Evolutionary conservation across 2,113 vertebrate species (phyloP), one percentile per base, ranked within the genome.

Genomic region (Coturnix japonica): DNA sequence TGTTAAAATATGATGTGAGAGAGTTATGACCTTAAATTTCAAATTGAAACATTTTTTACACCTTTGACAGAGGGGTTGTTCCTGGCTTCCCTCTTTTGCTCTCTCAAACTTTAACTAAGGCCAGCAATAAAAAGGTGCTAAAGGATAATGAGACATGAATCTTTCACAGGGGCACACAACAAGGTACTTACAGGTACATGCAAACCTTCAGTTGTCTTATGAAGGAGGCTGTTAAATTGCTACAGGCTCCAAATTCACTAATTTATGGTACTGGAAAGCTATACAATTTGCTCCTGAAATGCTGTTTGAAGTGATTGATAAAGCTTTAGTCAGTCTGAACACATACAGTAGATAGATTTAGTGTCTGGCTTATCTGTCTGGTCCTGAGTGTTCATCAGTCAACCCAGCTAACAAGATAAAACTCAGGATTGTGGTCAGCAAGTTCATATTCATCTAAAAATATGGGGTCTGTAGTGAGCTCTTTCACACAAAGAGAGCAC

Each of bases 281-380:
- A 81, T 93, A 92, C 56, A 89, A 37, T 81, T 91, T 41, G 76
- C 53, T 83, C 82, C 91, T 80, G 59, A 86, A 97, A 91, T 76
- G 91, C 26, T 90, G 69, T 91, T 96, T 92, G 70, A 90, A 90
- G 70, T 89, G 90, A 93, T 44, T 89, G 87, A 96, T 96, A 82
- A 57, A 67, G 65, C 64, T 96, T 97, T 79, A 69, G 25, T 86
- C 90, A 88, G 79, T 63, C 65, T 96, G 83, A 72, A 76, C 88
- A 89, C 72, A 90, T 94, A 95, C 94, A 92, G 92, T 88, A 94
- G 91, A 65, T 95, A 39, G 91, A 94, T 93, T 96, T 93, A 71
- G 51, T 83, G 81, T 69, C 91, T 87, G 67, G 91, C 22, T 85
- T 89, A 92, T 96, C 84, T 87, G 86, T 89, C 86, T 94, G 91